Percentiles rank a stretch among this genome's conserved stretches.
Conservation (phyloP, 1,140 invertebrate species). For the Diabrotica virgifera region DNA sequence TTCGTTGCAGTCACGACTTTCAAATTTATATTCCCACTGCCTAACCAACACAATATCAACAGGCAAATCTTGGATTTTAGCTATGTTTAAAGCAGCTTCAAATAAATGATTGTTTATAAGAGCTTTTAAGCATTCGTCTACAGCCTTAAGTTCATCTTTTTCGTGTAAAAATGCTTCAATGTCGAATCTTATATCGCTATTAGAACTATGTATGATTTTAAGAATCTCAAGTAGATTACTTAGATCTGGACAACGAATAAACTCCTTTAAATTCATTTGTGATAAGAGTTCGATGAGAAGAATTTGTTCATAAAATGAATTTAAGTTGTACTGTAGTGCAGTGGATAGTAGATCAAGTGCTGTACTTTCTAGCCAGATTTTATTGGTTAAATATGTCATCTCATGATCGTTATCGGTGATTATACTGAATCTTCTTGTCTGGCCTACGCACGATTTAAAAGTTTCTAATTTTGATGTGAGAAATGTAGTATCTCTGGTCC, state of each 20-base stretch:
- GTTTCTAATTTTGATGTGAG: slow-evolving; percentile 30
- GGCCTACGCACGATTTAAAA: slow-evolving; percentile 35
- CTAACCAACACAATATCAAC: slow-evolving; percentile 53
- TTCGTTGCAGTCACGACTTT: slow-evolving; percentile 36
- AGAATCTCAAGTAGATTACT: slow-evolving; percentile 52
- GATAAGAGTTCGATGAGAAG: slow-evolving; percentile 24
- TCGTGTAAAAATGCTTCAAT: slow-evolving; percentile 42
- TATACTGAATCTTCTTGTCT: slow-evolving; percentile 32
- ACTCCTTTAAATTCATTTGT: slow-evolving; percentile 36
- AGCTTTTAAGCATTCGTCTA: slow-evolving; percentile 53
- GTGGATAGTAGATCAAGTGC: slow-evolving; percentile 54
- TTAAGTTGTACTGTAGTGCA: slow-evolving; percentile 53
- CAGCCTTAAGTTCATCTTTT: slow-evolving; percentile 40
- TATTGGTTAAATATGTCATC: slow-evolving; percentile 40
- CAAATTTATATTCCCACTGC: slow-evolving; percentile 52
- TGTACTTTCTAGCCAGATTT: slow-evolving; percentile 56
- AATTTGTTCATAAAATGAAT: slow-evolving; percentile 56
- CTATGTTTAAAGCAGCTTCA: slow-evolving; percentile 56
- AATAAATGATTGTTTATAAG: slow-evolving; percentile 54
- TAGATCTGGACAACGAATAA: slow-evolving; percentile 58
- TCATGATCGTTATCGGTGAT: slow-evolving; percentile 41
- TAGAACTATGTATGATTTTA: slow-evolving; percentile 49
- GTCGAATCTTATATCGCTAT: slow-evolving; percentile 44
- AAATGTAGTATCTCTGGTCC: slow-evolving; percentile 34
- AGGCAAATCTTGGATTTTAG: slow-evolving; percentile 51